Conservation (phyloP, 92 coral and sea anemone genomes). For the Parazoanthus swiftii region DNA sequence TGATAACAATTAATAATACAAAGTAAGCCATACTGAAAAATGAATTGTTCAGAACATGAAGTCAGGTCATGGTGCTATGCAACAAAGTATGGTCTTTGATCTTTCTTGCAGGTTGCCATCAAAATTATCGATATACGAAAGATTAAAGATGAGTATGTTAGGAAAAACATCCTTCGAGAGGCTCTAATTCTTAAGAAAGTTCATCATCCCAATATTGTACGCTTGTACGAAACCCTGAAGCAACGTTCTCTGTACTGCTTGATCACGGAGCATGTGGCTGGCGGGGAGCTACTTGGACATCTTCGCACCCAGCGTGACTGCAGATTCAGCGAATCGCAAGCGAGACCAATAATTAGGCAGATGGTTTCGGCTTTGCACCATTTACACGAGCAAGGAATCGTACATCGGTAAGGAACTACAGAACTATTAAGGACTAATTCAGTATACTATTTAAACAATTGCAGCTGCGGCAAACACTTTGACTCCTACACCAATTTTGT, state of each 20-base stretch:
- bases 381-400: conserved; percentile 87
- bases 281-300: conserved; percentile 81
- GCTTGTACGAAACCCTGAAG: conserved; percentile 82
- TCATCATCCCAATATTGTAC: conserved; percentile 87
- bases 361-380: conserved; percentile 90
- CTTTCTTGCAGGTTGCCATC: conserved; percentile 82
- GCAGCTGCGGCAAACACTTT: conserved; percentile 7
- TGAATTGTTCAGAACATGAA: conserved; percentile 36
- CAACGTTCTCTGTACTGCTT: conserved; percentile 78
- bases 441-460: not conserved
- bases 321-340: conserved; percentile 84
- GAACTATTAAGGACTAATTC: not conserved
- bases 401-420: conserved; percentile 81
- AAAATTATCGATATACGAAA: conserved; percentile 83
- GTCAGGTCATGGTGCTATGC: conserved; percentile 22
- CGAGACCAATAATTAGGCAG: conserved; percentile 86
- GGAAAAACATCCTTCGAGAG: conserved; percentile 83
- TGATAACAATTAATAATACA: conserved; percentile 30
- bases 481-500: no score
- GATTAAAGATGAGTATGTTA: conserved; percentile 78
- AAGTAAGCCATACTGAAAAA: conserved; percentile 27
- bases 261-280: conserved; percentile 87
- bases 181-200: conserved; percentile 79
- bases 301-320: conserved; percentile 78
- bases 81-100: conserved; percentile 4